Evolutionary conservation across 2,888 invertebrate genomes (phyloP).

Genomic region (Geotrupes spiniger): DNA sequence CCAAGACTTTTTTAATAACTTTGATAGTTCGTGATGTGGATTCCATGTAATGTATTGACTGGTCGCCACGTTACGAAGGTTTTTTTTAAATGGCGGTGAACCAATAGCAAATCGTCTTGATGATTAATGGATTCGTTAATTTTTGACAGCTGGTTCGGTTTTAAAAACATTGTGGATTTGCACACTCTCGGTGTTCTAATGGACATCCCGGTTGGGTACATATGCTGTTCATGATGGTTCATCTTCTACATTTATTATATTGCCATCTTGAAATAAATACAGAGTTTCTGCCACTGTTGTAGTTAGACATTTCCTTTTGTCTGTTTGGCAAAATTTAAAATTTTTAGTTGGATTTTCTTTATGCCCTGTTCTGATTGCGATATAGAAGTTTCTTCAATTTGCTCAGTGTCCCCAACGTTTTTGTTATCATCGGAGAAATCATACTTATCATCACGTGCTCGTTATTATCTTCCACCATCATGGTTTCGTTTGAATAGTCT

Average conservation of each 20-base stretch:
- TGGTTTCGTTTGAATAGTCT: neutral
- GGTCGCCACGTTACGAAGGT: conserved; percentile 29
- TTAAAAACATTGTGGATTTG: conserved; percentile 16
- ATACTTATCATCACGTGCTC: conserved; percentile 14
- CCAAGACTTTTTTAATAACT: neutral
- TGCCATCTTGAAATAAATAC: conserved; percentile 2
- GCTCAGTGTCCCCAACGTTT: neutral
- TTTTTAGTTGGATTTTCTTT: conserved; percentile 39
- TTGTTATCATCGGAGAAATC: conserved; percentile 33
- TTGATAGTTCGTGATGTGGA: neutral
- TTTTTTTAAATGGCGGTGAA: conserved; percentile 41
- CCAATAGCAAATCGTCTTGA: conserved; percentile 37
- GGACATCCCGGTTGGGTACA: conserved; percentile 17
- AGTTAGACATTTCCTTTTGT: neutral
- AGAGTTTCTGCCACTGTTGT: conserved; percentile 1
- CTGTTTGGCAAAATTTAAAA: conserved; percentile 27
- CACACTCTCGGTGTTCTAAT: conserved; percentile 19
- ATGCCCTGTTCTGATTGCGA: conserved; percentile 40
- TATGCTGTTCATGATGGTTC: conserved; percentile 13
- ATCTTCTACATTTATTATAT: conserved; percentile 7
- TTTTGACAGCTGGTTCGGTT: neutral
- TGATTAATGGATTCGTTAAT: conserved; percentile 1
- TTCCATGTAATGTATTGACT: neutral
- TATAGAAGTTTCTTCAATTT: conserved; percentile 21
- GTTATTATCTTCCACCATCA: neutral